These are phyloP conservation scores for Drosophila kanekoi DNA, from an alignment of 2,888 invertebrate genomes.

Conservation along the genomic window DNA sequence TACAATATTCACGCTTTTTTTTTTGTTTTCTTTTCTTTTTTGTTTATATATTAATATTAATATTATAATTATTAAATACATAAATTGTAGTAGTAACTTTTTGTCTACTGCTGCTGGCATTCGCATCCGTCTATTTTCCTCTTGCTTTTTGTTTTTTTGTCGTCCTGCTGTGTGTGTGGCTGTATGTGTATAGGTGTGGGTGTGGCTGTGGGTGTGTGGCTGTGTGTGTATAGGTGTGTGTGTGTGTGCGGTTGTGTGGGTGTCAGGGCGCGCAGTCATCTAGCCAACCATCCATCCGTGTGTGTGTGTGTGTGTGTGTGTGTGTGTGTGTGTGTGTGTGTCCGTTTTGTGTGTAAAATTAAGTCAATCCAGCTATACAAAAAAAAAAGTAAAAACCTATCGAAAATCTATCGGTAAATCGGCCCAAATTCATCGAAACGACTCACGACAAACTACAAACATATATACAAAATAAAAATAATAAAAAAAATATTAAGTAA, in stretches of 20 bases:
- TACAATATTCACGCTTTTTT: slow-evolving; percentile 36
- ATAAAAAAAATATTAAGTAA: neutral
- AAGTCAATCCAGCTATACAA: slow-evolving; percentile 8
- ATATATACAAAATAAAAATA: slow-evolving; percentile 1
- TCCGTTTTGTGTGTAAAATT: neutral
- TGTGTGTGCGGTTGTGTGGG: too few species aligned
- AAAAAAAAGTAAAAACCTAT: neutral
- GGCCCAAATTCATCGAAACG: neutral
- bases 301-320: neutral
- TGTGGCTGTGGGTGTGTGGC: neutral
- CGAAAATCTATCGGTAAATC: neutral
- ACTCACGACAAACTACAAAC: slow-evolving; percentile 3
- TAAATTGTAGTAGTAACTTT: slow-evolving; percentile 59
- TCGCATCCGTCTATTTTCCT: slow-evolving; percentile 25
- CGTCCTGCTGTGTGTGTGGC: neutral
- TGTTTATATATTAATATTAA: slow-evolving; percentile 35
- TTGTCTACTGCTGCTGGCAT: slow-evolving; percentile 40
- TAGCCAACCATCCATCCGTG: slow-evolving; percentile 13
- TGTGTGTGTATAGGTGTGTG: neutral
- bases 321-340: neutral
- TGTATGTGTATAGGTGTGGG: neutral
- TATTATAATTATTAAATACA: slow-evolving; percentile 62
- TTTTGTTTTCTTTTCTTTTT: slow-evolving; percentile 4
- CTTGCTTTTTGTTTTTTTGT: neutral
- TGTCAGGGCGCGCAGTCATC: slow-evolving; percentile 12